Conservation (phyloP, 2,113 vertebrate species). For the Bostrychus sinensis region DNA sequence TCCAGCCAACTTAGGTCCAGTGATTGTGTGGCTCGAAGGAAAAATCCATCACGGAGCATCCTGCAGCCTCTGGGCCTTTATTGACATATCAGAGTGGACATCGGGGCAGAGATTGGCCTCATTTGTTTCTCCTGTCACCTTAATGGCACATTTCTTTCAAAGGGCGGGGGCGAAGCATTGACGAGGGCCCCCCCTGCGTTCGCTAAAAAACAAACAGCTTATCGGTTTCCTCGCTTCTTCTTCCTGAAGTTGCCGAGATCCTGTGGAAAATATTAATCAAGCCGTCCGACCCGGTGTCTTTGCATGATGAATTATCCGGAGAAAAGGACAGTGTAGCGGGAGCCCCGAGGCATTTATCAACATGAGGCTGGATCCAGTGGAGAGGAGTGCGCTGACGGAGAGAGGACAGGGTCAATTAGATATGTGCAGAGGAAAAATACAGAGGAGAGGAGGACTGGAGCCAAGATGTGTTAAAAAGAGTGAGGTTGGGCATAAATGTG, state of each 20-base stretch:
- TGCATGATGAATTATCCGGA: slow-evolving; percentile 73
- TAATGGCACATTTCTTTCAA: slow-evolving; percentile 80
- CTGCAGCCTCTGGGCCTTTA: slow-evolving; percentile 75
- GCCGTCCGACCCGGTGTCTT: slow-evolving; percentile 72
- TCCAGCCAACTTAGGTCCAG: slow-evolving; percentile 72
- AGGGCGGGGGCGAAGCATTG: slow-evolving; percentile 81
- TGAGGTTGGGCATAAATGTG: background rate
- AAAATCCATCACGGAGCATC: slow-evolving; percentile 78
- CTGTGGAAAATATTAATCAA: slow-evolving; percentile 77
- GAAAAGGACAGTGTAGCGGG: slow-evolving; percentile 64
- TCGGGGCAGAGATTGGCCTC: slow-evolving; percentile 83
- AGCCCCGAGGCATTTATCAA: slow-evolving; percentile 66
- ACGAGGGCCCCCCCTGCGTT: slow-evolving; percentile 68
- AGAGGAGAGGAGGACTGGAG: slow-evolving; percentile 5
- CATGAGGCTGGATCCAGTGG: slow-evolving; percentile 46
- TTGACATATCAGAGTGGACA: slow-evolving; percentile 82
- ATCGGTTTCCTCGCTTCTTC: slow-evolving; percentile 72
- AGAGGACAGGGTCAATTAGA: slow-evolving; percentile 56
- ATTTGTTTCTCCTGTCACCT: slow-evolving; percentile 83
- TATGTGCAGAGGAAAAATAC: slow-evolving; percentile 22
- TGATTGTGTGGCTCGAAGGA: slow-evolving; percentile 75
- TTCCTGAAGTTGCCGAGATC: slow-evolving; percentile 74
- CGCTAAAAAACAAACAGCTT: slow-evolving; percentile 78
- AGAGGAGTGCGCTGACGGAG: slow-evolving; percentile 47
- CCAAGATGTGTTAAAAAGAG: background rate